Evolutionary conservation across 1,140 invertebrate genomes (phyloP), one percentile per base, ranked within the genome.

Genomic region (Cydia amplana): DNA sequence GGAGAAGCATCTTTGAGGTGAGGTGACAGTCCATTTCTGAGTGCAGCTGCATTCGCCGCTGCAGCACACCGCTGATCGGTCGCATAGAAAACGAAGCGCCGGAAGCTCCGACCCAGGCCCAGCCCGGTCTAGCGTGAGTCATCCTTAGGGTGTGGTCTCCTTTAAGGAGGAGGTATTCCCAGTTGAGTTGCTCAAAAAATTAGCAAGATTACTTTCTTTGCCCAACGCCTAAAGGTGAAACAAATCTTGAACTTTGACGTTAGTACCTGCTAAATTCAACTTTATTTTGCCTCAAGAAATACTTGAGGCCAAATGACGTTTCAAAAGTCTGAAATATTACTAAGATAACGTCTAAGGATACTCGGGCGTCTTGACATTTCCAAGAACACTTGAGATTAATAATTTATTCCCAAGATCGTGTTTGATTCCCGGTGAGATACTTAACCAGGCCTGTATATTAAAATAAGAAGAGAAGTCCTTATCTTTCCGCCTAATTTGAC

Each of bases 301-400:
- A 60, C 55, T 60, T 10, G 55, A 23, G 18, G 2, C 55, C 20
- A 23, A 23, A 20, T 60, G 55, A 23, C 55, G 16, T 55, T 55
- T 55, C 4, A 20, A 55, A 55, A 55, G 51, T 55, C 51, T 0
- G n/a, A 18, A 55, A 55, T 18, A 55, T 55, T 55, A 55, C 51
- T 55, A 55, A 55, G n/a, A 20, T 55, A 55, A 18, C 51, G 20
- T 60, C 55, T 23, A 60, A 60, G 55, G 55, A 60, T 60, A 60
- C 55, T 60, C n/a, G 20, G 9, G 18, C 20, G 20, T 12, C 55
- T 23, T 23, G 55, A 60, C 55, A 60, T 60, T 60, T 51, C 5
- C 20, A n/a, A 60, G 55, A 10, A 60, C 20, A 10, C 9, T 60
- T 23, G 55, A 60, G 55, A 23, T 46, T 16, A 46, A 46, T 14